Evolutionary conservation across 2,888 invertebrate species (phyloP).

Genomic region (Temnothorax ravouxi): DNA sequence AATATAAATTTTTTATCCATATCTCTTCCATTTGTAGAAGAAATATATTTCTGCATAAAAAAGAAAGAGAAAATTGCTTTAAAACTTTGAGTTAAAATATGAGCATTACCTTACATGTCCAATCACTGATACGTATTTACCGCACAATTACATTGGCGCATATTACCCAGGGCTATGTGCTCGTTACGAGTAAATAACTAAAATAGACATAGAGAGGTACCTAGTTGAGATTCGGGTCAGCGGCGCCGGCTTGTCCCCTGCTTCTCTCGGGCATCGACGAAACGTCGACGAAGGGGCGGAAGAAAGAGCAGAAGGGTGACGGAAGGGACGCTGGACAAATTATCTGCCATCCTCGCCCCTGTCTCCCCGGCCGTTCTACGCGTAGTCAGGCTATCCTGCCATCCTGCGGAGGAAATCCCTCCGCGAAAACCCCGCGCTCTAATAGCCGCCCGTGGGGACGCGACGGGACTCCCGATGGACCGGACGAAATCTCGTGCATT

Average conservation of each 20-base stretch:
- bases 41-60: not conserved
- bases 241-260: constrained; percentile 71
- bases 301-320: constrained; percentile 45
- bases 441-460: constrained; percentile 81
- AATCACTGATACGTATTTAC: constrained; percentile 15
- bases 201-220: constrained; percentile 73
- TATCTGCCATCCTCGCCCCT: constrained; percentile 77
- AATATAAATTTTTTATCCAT: not conserved
- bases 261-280: constrained; percentile 49
- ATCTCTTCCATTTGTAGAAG: not conserved
- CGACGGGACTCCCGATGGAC: constrained; percentile 81
- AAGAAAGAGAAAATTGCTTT: not conserved
- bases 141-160: constrained; percentile 14
- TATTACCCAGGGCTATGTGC: constrained; percentile 20
- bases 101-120: not conserved
- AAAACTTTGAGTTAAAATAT: not conserved
- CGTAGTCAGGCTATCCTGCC: constrained; percentile 69
- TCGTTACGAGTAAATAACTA: constrained; percentile 65
- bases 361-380: constrained; percentile 41
- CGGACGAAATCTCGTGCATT: constrained; percentile 81
- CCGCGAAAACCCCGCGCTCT: constrained; percentile 73
- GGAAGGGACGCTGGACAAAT: constrained; percentile 80
- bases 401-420: constrained; percentile 71
- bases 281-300: constrained; percentile 34
- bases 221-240: constrained; percentile 85